A percentile compares a stretch with the other conserved stretches of the same genome.
phyloP scores from a whole-genome alignment of 1,140 invertebrate genomes.

The Ridgeia piscesae region DNA sequence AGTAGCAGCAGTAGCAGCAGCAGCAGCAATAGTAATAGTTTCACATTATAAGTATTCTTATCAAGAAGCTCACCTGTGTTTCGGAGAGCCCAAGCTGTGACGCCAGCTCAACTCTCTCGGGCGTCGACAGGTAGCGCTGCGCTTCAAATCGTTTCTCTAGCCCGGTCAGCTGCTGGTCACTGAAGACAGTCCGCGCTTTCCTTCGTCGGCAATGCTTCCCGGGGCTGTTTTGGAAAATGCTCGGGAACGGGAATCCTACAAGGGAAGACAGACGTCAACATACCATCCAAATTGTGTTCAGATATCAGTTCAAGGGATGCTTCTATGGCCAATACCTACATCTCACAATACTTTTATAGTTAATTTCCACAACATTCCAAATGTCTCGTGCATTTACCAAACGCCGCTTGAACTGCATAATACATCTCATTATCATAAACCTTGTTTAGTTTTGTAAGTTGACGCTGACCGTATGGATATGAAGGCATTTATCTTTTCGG shows the following conservation, averaged over 20 bases:
- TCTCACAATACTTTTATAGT: background rate
- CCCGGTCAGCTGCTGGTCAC: slow-evolving; percentile 72
- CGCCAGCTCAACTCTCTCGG: slow-evolving; percentile 62
- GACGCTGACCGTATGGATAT: too few relatives aligned
- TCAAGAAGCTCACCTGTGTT: slow-evolving; percentile 47
- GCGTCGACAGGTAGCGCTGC: slow-evolving; percentile 95
- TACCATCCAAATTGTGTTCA: too few relatives aligned
- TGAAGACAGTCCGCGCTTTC: slow-evolving; percentile 96
- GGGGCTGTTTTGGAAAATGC: slow-evolving; percentile 69
- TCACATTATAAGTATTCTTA: too few relatives aligned
- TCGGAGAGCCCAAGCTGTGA: slow-evolving; percentile 55
- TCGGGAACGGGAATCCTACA: slow-evolving; percentile 71
- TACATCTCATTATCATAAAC: too few relatives aligned
- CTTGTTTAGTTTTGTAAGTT: too few relatives aligned
- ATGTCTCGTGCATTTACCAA: too few relatives aligned
- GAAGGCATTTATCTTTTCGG: too few relatives aligned
- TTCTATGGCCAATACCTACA: background rate
- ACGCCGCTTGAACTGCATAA: too few relatives aligned
- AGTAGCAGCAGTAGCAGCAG: too few relatives aligned
- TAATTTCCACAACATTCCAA: background rate
- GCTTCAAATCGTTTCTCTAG: slow-evolving; percentile 91
- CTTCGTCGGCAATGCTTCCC: slow-evolving; percentile 86
- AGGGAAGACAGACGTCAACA: background rate
- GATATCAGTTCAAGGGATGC: too few relatives aligned
- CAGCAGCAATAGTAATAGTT: too few relatives aligned